phyloP scores from a whole-genome alignment of 2,888 invertebrate species.

The Serrognathus titanus region DNA sequence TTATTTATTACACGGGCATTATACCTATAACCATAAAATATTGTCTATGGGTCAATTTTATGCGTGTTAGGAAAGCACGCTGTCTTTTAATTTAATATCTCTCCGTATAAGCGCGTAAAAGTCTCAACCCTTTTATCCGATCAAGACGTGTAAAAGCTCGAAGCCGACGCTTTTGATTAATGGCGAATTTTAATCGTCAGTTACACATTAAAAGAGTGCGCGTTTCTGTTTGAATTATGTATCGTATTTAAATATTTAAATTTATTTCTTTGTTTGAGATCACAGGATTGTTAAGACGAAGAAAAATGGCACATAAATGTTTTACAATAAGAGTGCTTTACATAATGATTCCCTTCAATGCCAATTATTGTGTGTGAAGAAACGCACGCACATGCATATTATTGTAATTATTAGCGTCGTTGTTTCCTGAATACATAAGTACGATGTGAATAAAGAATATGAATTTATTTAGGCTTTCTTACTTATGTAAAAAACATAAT shows the following conservation, averaged over 20 bases:
- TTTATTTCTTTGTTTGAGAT: constrained; percentile 18
- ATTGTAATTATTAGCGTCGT: constrained; percentile 16
- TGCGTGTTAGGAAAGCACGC: background rate
- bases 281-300: constrained; percentile 8
- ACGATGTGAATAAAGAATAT: constrained; percentile 9
- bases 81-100: too few species aligned
- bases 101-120: too few species aligned
- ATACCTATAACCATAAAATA: background rate
- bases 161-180: too few species aligned
- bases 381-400: constrained; percentile 14
- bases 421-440: constrained; percentile 9
- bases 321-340: constrained; percentile 15
- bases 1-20: constrained; percentile 5
- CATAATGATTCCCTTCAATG: constrained; percentile 11
- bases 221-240: too few species aligned
- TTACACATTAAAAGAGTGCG: too few species aligned
- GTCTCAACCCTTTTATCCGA: too few species aligned
- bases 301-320: constrained; percentile 9
- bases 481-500: constrained; percentile 6
- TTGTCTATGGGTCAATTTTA: background rate
- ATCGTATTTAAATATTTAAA: constrained; percentile 15
- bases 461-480: constrained; percentile 8
- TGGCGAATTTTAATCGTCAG: too few species aligned
- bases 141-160: too few species aligned
- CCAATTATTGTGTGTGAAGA: constrained; percentile 13